Conservation (phyloP, 2,113 vertebrate genomes). For the Rhinogobius similis region DNA sequence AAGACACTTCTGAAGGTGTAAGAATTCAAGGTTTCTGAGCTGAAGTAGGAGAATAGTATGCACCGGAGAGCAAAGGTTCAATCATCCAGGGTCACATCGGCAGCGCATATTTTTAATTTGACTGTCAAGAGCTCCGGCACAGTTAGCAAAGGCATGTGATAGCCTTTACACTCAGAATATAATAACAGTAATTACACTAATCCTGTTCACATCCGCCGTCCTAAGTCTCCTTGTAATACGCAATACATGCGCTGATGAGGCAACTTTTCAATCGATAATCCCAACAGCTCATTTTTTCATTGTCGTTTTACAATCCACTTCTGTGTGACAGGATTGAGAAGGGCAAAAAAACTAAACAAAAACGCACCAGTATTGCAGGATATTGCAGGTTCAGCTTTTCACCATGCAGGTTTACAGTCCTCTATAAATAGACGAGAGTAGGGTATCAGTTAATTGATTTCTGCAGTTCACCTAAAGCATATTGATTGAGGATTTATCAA, state of each 20-base stretch:
- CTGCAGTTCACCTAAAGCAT: no score
- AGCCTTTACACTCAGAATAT: constrained; percentile 67
- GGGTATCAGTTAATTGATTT: no score
- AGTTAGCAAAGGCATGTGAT: constrained; percentile 48
- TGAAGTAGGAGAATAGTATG: constrained; percentile 24
- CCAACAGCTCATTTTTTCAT: constrained; percentile 58
- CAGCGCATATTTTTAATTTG: constrained; percentile 71
- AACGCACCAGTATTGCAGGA: no score
- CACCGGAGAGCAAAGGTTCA: constrained; percentile 47
- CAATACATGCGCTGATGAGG: constrained; percentile 51
- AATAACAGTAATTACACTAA: constrained; percentile 77
- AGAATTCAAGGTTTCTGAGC: constrained; percentile 30
- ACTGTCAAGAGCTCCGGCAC: constrained; percentile 63
- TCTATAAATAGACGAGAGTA: constrained; percentile 1
- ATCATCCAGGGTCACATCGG: constrained; percentile 62
- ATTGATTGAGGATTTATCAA: no score
- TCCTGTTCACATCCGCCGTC: constrained; percentile 64
- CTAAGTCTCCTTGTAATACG: constrained; percentile 52
- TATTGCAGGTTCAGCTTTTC: constrained; percentile 17
- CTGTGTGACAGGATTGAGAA: constrained; percentile 48
- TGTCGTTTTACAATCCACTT: constrained; percentile 49
- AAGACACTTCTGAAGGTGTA: constrained; percentile 43
- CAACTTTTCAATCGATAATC: constrained; percentile 71
- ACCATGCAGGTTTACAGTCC: not conserved
- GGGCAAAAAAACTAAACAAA: constrained; percentile 49